These are phyloP conservation scores for Acanthiza pusilla DNA, from an alignment of 2,797 vertebrate species.

Conservation along the genomic window DNA sequence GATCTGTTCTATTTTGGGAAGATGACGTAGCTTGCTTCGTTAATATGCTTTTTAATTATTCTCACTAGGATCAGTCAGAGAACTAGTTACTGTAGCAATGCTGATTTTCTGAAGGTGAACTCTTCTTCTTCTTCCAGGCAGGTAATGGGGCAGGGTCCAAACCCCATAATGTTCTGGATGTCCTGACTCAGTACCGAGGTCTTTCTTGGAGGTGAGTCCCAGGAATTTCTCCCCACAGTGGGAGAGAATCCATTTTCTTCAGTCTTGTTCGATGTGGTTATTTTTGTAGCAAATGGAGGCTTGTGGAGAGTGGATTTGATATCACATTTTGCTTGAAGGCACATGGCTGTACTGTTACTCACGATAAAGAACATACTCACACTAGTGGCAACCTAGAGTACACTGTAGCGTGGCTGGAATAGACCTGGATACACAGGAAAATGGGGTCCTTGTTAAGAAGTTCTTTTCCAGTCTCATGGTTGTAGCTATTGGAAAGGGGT, in stretches of 20 bases:
- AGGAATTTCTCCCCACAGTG: neutral
- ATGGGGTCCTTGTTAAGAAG: rapidly evolving
- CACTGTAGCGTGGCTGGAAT: neutral
- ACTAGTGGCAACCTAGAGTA: neutral
- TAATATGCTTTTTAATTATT: neutral
- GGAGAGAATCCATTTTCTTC: neutral
- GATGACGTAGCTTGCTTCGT: neutral
- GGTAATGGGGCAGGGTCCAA: constrained; percentile 73
- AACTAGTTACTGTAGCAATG: neutral
- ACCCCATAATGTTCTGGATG: constrained; percentile 21
- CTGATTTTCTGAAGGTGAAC: neutral
- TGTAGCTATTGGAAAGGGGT: neutral
- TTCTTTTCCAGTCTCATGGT: rapidly evolving
- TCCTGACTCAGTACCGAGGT: constrained; percentile 75
- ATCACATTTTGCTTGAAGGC: neutral
- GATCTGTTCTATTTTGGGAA: neutral
- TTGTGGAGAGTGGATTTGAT: neutral
- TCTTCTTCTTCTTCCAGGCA: constrained; percentile 55
- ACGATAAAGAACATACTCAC: neutral
- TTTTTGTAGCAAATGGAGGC: neutral
- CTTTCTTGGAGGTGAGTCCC: constrained; percentile 78
- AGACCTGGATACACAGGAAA: rapidly evolving
- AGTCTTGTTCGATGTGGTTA: neutral
- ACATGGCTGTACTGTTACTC: neutral
- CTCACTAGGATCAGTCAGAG: neutral